Percentiles rank a stretch among this genome's conserved stretches.
These are phyloP conservation scores for Pyrocoelia pectoralis DNA, from an alignment of 2,888 invertebrate genomes.

Conservation along the genomic window DNA sequence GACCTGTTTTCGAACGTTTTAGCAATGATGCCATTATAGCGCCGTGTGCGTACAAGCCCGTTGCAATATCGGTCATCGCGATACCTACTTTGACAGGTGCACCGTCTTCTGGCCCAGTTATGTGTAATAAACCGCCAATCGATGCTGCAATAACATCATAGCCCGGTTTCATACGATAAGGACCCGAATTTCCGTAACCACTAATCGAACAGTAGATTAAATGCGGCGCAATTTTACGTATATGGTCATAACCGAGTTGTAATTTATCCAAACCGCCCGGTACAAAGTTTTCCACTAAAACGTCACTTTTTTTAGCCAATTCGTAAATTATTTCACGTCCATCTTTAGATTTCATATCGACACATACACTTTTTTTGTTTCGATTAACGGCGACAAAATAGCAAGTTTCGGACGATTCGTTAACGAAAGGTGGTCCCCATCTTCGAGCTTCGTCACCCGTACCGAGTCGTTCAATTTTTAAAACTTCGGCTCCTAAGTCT, in stretches of 20 bases:
- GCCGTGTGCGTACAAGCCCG: slow-evolving; percentile 93
- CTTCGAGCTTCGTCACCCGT: slow-evolving; percentile 87
- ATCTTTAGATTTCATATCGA: slow-evolving; percentile 78
- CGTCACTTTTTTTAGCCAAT: slow-evolving; percentile 80
- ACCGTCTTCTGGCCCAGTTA: slow-evolving; percentile 86
- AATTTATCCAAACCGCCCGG: slow-evolving; percentile 85
- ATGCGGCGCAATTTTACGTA: slow-evolving; percentile 74
- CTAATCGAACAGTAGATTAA: slow-evolving; percentile 94
- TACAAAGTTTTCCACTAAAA: slow-evolving; percentile 92
- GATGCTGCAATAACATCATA: slow-evolving; percentile 97
- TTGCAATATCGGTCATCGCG: slow-evolving; percentile 91
- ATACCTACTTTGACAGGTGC: slow-evolving; percentile 92
- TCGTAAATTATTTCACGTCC: slow-evolving; percentile 74
- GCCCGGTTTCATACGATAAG: slow-evolving; percentile 87
- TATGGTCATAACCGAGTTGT: slow-evolving; percentile 80
- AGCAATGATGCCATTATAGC: slow-evolving; percentile 92
- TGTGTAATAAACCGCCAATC: slow-evolving; percentile 86
- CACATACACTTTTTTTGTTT: slow-evolving; percentile 91
- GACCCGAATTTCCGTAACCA: slow-evolving; percentile 89
- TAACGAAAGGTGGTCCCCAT: slow-evolving; percentile 92
- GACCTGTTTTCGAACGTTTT: slow-evolving; percentile 77
- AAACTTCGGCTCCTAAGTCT: slow-evolving; percentile 91
- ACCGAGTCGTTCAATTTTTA: slow-evolving; percentile 88
- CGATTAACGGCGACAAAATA: slow-evolving; percentile 92
- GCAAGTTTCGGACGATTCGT: slow-evolving; percentile 70